Evolutionary conservation across 2,113 vertebrate species (phyloP).

Genomic region (Ctenomys sociabilis): DNA sequence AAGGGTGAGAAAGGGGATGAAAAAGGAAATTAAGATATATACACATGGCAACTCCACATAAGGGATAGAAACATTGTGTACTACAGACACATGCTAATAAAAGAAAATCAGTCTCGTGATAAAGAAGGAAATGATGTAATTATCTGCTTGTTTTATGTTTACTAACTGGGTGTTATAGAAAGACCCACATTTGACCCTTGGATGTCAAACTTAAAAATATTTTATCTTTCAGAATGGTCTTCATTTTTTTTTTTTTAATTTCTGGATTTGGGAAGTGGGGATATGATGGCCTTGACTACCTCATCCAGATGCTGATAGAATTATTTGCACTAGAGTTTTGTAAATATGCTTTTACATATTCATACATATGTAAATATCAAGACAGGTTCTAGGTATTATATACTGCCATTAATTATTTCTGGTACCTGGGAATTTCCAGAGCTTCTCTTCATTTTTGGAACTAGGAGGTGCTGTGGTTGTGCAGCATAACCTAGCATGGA

Average conservation of each 20-base stretch:
- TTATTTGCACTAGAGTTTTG: neutral
- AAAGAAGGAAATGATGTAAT: neutral
- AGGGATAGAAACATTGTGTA: neutral
- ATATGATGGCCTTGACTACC: neutral
- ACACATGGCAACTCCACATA: neutral
- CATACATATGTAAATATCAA: neutral
- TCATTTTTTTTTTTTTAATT: neutral
- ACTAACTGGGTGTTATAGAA: neutral
- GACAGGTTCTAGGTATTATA: neutral
- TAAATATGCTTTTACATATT: neutral
- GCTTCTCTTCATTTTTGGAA: neutral
- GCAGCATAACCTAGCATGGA: neutral
- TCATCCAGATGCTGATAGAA: slow-evolving; percentile 10
- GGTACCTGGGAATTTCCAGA: neutral
- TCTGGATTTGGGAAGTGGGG: neutral
- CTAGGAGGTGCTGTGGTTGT: neutral
- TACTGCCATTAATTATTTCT: slow-evolving; percentile 8
- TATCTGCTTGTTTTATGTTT: neutral
- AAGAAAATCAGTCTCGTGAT: neutral
- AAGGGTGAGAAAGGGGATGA: neutral
- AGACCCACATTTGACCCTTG: neutral
- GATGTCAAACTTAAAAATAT: neutral
- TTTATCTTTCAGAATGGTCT: neutral
- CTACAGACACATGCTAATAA: neutral
- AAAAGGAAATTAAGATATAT: neutral